Conservation (phyloP, 53 echinoderm and acorn worm genomes). For the Paracentrotus lividus region DNA sequence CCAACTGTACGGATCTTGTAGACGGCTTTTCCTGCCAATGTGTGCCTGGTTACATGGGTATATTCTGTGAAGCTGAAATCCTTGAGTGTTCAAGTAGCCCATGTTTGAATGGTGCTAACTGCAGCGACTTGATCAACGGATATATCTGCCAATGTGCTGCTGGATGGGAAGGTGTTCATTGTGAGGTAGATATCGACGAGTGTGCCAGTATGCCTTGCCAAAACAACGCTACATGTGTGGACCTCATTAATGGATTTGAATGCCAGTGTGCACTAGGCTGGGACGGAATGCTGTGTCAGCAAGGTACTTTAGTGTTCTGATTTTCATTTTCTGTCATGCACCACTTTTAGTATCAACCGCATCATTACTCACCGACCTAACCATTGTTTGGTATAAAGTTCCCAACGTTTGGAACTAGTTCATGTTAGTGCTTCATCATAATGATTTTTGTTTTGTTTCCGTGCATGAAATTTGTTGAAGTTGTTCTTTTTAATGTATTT, state of each 20-base stretch:
- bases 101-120: constrained; percentile 60
- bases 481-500: no score
- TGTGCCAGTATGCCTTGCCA: constrained; percentile 82
- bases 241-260: constrained; percentile 58
- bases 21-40: constrained; percentile 69
- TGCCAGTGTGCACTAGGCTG: constrained; percentile 72
- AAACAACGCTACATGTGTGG: constrained; percentile 75
- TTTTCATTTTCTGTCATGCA: not conserved
- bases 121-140: constrained; percentile 66
- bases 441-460: no score
- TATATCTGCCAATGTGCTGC: constrained; percentile 68
- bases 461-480: no score
- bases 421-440: no score
- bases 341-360: not conserved
- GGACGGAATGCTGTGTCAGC: constrained; percentile 58
- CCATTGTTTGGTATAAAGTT: not conserved
- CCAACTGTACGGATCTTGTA: constrained; percentile 64
- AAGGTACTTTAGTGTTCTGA: not conserved
- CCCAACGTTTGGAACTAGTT: no score
- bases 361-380: not conserved
- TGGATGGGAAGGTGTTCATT: constrained; percentile 60
- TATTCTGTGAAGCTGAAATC: constrained; percentile 68
- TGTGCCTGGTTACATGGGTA: constrained; percentile 63
- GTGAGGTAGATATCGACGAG: constrained; percentile 67
- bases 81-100: constrained; percentile 73